phyloP scores from a whole-genome alignment of 2,113 vertebrate species.

The Noctilio leporinus region DNA sequence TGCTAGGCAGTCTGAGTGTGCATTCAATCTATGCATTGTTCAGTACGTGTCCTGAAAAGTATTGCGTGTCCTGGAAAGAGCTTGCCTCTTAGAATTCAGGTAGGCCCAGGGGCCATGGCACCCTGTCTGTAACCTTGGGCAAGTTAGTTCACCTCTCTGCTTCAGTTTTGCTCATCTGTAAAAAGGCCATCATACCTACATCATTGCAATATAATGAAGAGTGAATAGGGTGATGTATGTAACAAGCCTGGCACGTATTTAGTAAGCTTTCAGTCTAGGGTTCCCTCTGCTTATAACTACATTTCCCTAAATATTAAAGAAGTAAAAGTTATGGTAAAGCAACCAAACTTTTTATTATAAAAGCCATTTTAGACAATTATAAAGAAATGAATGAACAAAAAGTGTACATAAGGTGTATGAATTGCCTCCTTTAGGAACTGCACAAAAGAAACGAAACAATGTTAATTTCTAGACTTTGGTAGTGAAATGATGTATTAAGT shows the following conservation, averaged over 20 bases:
- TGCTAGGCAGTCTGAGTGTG: background rate
- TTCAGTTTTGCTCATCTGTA: background rate
- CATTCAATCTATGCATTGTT: background rate
- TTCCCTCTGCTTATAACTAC: background rate
- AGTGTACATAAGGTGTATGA: background rate
- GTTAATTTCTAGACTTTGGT: background rate
- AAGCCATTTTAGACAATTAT: background rate
- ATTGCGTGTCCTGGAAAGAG: background rate
- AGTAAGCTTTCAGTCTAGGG: background rate
- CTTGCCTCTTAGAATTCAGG: background rate
- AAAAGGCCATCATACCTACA: background rate
- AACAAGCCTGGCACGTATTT: background rate
- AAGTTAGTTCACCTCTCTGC: background rate
- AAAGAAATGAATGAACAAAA: background rate
- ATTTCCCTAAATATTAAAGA: background rate
- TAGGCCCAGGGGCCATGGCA: background rate
- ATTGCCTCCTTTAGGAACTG: background rate
- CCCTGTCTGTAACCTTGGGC: background rate
- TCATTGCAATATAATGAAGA: background rate
- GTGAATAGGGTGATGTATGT: background rate
- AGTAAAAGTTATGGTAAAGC: background rate
- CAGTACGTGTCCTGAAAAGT: background rate
- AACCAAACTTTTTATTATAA: background rate
- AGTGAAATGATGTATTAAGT: background rate
- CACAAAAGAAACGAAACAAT: background rate